phyloP scores from a whole-genome alignment of 2,113 vertebrate species.

The Labeo catla region DNA sequence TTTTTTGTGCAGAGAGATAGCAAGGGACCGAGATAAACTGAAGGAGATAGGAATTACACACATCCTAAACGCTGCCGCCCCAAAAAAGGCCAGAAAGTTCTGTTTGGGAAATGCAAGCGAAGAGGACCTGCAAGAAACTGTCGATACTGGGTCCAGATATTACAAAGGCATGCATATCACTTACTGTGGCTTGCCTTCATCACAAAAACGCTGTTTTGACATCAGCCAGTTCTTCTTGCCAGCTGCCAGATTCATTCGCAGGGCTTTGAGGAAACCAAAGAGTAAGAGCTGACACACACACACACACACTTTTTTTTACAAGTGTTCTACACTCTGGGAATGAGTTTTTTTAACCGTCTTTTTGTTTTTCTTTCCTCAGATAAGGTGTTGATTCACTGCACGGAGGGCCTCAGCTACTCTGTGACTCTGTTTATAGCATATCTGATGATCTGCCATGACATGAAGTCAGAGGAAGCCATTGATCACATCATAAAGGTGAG shows the following conservation, averaged over 20 bases:
- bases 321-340: no score
- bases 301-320: no score
- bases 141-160: neutral
- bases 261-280: neutral
- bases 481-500: no score
- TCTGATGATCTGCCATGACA: no score
- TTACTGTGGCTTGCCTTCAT: neutral
- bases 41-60: neutral
- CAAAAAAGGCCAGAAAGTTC: neutral
- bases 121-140: no score
- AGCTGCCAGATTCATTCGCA: neutral
- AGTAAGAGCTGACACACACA: neutral
- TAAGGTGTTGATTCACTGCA: no score
- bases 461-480: no score
- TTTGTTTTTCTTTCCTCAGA: no score
- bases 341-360: no score
- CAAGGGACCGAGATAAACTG: neutral
- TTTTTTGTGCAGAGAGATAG: neutral
- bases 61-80: neutral
- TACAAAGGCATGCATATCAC: neutral
- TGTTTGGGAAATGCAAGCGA: neutral
- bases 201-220: accelerated
- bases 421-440: no score
- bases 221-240: neutral
- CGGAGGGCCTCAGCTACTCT: no score